Evolutionary conservation across 2,888 invertebrate genomes (phyloP).

Genomic region (Mactromeris polynyma): DNA sequence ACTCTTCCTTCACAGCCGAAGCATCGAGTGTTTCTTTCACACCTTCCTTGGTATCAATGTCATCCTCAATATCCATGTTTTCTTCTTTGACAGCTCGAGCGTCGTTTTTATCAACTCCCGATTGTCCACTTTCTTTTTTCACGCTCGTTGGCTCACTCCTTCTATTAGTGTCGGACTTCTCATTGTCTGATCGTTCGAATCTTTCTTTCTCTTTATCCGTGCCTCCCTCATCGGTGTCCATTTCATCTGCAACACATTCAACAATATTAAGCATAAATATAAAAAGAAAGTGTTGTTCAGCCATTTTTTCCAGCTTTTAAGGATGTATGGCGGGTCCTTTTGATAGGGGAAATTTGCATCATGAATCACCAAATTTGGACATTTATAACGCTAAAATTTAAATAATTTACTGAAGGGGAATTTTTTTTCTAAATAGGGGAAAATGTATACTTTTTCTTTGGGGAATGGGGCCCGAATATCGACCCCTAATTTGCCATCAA

Average conservation of each 20-base stretch:
- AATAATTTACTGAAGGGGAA: no score
- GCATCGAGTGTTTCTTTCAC: background rate
- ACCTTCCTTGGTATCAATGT: conserved; percentile 59
- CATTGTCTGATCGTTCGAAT: conserved; percentile 43
- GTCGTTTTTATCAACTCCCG: conserved; percentile 29
- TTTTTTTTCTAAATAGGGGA: no score
- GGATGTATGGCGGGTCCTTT: no score
- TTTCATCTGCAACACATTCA: conserved; percentile 61
- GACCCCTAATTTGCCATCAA: no score
- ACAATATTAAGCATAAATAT: no score
- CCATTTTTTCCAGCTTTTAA: no score
- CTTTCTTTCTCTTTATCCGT: conserved; percentile 46
- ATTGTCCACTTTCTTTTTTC: conserved; percentile 43
- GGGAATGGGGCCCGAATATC: no score
- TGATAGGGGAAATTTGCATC: no score
- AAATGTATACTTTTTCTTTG: no score
- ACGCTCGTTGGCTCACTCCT: conserved; percentile 13
- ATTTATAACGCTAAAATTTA: no score
- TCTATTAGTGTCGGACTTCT: conserved; percentile 41
- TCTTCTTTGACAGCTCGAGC: conserved; percentile 43
- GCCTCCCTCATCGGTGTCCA: conserved; percentile 77
- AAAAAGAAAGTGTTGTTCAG: no score
- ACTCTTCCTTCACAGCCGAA: conserved; percentile 88
- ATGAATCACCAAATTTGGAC: no score
- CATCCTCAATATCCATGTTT: conserved; percentile 63